Evolutionary conservation across 1,140 invertebrate genomes (phyloP), one percentile per base, ranked within the genome.

Genomic region (Akabosia matsudoensis): DNA sequence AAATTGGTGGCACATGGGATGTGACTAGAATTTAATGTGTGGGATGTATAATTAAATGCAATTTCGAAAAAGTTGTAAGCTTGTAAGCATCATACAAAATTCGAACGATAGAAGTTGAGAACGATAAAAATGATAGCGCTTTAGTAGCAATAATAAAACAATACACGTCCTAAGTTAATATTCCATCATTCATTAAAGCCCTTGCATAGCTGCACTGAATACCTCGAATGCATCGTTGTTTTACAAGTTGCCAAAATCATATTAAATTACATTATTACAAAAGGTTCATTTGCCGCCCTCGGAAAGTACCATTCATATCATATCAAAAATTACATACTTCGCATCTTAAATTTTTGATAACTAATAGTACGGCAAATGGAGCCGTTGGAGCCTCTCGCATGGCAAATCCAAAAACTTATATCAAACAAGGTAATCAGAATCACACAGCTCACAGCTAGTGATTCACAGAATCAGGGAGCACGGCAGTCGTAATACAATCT

Each of bases 31-130:
- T 61, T 61, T 61, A 61, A 61, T 61, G 54, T 24, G 54, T 4
- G 24, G 14, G 24, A 61, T 61, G 54, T 61, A 61, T 61, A 61
- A 61, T 61, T 61, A 61, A 61, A 61, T 61, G 54, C 14, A 61
- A 61, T 61, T 61, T 61, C 54, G 24, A 61, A 61, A 61, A 61
- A 51, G n/a, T 13, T 51, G 45, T 51, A 51, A n/a, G n/a, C n/a
- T 51, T 61, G 13, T 22, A 13, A n/a, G 54, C 54, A 22, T n/a
- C 54, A 22, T 22, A n/a, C 54, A 51, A 51, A n/a, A 61, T 14
- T 14, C 24, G 24, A 14, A 61, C 13, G 54, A 61, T 13, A 61
- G 13, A 22, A 61, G 10, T 51, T 51, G n/a, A 51, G n/a, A 51
- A n/a, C n/a, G 37, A 45, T 7, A 45, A 45, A 45, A 45, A 18